Evolutionary conservation across 1,140 invertebrate genomes (phyloP), one percentile per base, ranked within the genome.

Genomic region (Eciton burchellii): DNA sequence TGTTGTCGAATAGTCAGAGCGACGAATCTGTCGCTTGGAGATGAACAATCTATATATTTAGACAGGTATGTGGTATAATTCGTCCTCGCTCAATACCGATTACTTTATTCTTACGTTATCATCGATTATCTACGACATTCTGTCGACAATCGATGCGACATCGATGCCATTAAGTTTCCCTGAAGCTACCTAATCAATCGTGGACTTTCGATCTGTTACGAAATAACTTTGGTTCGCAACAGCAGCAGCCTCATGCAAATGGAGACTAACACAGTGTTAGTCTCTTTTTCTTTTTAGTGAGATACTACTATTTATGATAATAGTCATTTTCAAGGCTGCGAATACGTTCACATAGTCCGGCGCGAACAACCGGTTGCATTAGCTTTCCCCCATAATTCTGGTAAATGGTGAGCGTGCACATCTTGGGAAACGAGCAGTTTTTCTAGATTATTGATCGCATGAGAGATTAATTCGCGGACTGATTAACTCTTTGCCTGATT

Each of bases 191-290:
- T 57, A 84, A 73, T 88, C 85, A 82, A 91, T 88, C 73, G 65
- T 47, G 54, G 47, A 91, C 87, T 91, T 92, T 91, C 88, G 81
- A 88, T 91, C 91, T 81, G 85, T 92, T 92, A 85, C 82, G 88
- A 90, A 91, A 91, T 85, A 41, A 43, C 45, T 59, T 16, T 54
- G 73, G 29, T 68, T 68, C 45, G 11, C 24, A 52, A 35, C 54
- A 47, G 43, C 41, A 16, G 59, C 52, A 9, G 6, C 35, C 24
- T 54, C 35, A 47, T 43, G 16, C 16, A 56, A 52, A 19, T 66
- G 8, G 43, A 47, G 26, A 19, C 52, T 35, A 35, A 35, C 14
- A 43, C n/a, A n/a, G n/a, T n/a, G n/a, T n/a, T n/a, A n/a, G n/a
- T n/a, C n/a, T n/a, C n/a, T n/a, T n/a, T n/a, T n/a, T 21, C 35